These are phyloP conservation scores for Enteromius mattozi DNA, from an alignment of 2,797 vertebrate genomes.

Conservation along the genomic window DNA sequence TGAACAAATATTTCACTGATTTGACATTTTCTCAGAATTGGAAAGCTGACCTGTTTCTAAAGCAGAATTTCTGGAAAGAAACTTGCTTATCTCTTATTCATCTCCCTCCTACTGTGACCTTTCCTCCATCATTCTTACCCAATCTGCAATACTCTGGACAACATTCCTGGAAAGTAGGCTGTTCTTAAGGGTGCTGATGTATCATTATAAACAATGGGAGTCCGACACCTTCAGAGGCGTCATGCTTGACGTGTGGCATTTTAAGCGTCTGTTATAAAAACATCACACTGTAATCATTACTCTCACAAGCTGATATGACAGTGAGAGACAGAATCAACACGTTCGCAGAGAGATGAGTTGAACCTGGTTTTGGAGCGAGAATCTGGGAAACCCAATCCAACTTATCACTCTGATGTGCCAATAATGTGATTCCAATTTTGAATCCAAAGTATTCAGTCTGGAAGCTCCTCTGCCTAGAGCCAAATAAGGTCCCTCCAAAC, in stretches of 20 bases:
- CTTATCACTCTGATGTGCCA: constrained; percentile 66
- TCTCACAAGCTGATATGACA: constrained; percentile 65
- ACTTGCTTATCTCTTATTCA: constrained; percentile 52
- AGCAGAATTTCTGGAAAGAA: constrained; percentile 52
- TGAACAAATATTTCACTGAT: constrained; percentile 32
- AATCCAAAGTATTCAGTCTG: constrained; percentile 72
- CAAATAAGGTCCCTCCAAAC: constrained; percentile 68
- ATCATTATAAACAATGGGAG: constrained; percentile 50
- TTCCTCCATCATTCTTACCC: constrained; percentile 57
- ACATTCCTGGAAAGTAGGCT: constrained; percentile 53
- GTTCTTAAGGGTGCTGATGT: constrained; percentile 46
- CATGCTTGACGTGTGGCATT: constrained; percentile 58
- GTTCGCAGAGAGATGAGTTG: constrained; percentile 56
- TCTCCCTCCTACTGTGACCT: constrained; percentile 54
- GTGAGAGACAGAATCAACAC: constrained; percentile 66
- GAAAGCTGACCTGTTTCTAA: constrained; percentile 28
- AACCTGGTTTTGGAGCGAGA: constrained; percentile 62
- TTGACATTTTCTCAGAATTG: constrained; percentile 37
- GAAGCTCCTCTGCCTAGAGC: constrained; percentile 39
- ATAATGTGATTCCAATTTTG: constrained; percentile 68
- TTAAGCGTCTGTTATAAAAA: constrained; percentile 63
- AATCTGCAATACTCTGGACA: constrained; percentile 54
- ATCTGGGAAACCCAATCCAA: constrained; percentile 70
- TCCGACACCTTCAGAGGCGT: constrained; percentile 49
- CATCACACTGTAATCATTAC: constrained; percentile 48